A percentile compares a stretch with the other conserved stretches of the same genome.
Conservation (phyloP, 2,113 vertebrate genomes). For the Propithecus coquereli region DNA sequence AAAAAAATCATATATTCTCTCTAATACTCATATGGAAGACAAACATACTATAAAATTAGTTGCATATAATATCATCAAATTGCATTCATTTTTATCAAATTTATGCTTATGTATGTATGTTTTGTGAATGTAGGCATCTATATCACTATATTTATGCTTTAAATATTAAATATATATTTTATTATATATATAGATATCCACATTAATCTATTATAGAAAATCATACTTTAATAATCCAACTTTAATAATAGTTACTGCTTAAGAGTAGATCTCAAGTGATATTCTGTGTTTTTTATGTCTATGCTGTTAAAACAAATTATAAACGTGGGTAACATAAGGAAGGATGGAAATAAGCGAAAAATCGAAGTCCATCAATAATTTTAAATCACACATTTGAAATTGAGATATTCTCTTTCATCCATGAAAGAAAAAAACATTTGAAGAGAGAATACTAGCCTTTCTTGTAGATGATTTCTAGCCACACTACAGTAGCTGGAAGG, state of each 20-base stretch:
- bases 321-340: background rate
- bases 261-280: background rate
- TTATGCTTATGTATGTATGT: background rate
- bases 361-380: background rate
- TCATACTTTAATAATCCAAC: background rate
- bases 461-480: background rate
- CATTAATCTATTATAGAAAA: background rate
- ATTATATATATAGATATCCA: background rate
- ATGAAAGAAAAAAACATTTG: background rate
- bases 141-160: background rate
- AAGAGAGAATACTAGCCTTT: background rate
- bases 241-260: background rate
- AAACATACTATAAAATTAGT: background rate
- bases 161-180: background rate
- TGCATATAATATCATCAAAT: background rate
- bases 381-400: background rate
- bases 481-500: background rate
- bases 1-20: background rate
- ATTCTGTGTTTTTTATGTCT: background rate
- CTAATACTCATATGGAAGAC: background rate
- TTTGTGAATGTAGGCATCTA: background rate
- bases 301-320: background rate
- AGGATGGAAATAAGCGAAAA: background rate
- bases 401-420: background rate
- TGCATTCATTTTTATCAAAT: background rate